phyloP scores from a whole-genome alignment of 1,140 invertebrate genomes.

The Ylistrum balloti region DNA sequence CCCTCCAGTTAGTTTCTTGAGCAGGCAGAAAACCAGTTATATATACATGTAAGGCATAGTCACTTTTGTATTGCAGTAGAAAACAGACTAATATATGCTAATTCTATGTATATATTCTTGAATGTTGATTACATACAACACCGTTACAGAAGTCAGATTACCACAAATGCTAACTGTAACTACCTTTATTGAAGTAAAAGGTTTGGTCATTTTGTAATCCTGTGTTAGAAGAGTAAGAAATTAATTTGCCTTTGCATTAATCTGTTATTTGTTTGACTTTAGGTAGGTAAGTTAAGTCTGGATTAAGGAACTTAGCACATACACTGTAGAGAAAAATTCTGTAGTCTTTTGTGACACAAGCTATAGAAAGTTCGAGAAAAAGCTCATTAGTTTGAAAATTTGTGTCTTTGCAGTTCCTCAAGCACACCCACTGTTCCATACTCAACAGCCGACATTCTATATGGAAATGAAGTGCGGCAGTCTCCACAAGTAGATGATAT shows the following conservation, averaged over 20 bases:
- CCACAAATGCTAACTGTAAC: not conserved
- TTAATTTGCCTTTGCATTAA: constrained; percentile 13
- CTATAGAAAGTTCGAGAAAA: not conserved
- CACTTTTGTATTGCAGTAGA: no score
- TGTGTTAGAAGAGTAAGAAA: not conserved
- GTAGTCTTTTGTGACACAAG: not conserved
- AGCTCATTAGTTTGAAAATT: constrained; percentile 14
- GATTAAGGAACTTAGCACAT: not conserved
- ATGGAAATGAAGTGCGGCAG: constrained; percentile 50
- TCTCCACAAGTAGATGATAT: constrained; percentile 55
- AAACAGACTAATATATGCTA: no score
- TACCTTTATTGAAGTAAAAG: not conserved
- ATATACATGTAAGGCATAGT: no score
- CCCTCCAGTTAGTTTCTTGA: no score
- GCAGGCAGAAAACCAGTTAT: no score
- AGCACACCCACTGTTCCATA: constrained; percentile 57
- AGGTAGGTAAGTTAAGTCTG: not conserved
- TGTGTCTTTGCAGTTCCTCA: constrained; percentile 54
- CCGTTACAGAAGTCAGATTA: no score
- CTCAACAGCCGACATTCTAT: constrained; percentile 53
- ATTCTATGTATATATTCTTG: no score
- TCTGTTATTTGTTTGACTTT: constrained; percentile 28
- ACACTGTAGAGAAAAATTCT: not conserved
- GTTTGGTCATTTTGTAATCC: not conserved
- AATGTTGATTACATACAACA: no score